Percentiles rank a stretch among this genome's conserved stretches.
Conservation (phyloP, 2,888 invertebrate genomes). For the Hesperia comma region DNA sequence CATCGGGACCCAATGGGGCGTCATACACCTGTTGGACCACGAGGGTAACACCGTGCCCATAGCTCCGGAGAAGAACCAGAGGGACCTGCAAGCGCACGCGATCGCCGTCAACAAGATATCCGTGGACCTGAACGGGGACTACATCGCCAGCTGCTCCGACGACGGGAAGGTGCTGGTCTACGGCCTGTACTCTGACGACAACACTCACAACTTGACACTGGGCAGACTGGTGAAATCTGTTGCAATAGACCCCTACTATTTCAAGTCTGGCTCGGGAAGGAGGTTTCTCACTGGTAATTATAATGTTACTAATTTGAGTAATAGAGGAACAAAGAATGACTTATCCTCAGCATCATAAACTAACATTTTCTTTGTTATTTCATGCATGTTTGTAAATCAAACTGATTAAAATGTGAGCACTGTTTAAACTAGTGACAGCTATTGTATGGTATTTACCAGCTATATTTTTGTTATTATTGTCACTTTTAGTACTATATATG, state of each 20-base stretch:
- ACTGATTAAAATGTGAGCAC: no score
- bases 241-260: slow-evolving; percentile 92
- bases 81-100: slow-evolving; percentile 90
- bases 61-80: slow-evolving; percentile 84
- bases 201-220: slow-evolving; percentile 90
- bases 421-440: no score
- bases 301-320: background rate
- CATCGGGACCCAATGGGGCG: slow-evolving; percentile 96
- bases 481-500: no score
- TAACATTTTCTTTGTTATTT: no score
- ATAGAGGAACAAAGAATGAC: no score
- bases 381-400: no score
- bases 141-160: slow-evolving; percentile 95
- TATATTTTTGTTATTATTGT: no score
- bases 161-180: slow-evolving; percentile 94
- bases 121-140: slow-evolving; percentile 96
- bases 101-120: slow-evolving; percentile 97
- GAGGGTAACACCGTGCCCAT: slow-evolving; percentile 90
- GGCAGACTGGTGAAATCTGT: slow-evolving; percentile 94
- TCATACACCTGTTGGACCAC: slow-evolving; percentile 95
- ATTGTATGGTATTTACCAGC: no score
- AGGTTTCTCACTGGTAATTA: slow-evolving; percentile 89
- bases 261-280: slow-evolving; percentile 89
- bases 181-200: slow-evolving; percentile 93
- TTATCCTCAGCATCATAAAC: no score